phyloP scores from a whole-genome alignment of 2,113 vertebrate species.

The Bettongia penicillata region DNA sequence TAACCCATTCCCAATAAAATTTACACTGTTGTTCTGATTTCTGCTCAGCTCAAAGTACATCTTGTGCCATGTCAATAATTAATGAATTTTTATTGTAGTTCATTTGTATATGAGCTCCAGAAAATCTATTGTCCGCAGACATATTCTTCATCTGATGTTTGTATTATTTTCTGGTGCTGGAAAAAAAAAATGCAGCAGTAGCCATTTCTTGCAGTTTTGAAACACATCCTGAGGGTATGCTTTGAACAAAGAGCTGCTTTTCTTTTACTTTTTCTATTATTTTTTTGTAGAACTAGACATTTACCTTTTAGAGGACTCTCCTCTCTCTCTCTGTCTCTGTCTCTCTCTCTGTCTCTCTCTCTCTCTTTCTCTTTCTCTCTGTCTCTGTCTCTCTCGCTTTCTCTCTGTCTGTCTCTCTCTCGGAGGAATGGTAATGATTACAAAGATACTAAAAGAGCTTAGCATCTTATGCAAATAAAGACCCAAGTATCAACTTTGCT shows the following conservation, averaged over 20 bases:
- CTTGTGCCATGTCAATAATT: not conserved
- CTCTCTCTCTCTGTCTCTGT: too few relatives aligned
- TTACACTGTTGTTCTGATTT: not conserved
- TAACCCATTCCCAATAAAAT: not conserved
- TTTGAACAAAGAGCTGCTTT: not conserved
- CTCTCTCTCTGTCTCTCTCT: too few relatives aligned
- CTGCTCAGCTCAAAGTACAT: not conserved
- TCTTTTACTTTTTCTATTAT: not conserved
- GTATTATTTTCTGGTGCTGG: not conserved
- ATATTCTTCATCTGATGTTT: not conserved
- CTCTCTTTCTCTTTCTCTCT: too few relatives aligned
- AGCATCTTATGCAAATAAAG: not conserved
- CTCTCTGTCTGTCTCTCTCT: too few relatives aligned
- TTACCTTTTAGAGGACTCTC: not conserved
- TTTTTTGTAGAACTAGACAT: too few relatives aligned
- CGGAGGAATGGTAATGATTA: too few relatives aligned
- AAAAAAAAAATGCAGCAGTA: not conserved
- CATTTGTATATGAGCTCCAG: too few relatives aligned
- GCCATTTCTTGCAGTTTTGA: not conserved
- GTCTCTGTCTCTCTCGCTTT: too few relatives aligned
- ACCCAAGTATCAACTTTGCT: not conserved
- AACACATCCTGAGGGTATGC: not conserved
- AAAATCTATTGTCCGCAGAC: not conserved
- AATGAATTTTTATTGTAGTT: not conserved
- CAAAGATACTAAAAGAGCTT: not conserved